Conservation (phyloP, 2,113 vertebrate species). For the Colossoma macropomum region DNA sequence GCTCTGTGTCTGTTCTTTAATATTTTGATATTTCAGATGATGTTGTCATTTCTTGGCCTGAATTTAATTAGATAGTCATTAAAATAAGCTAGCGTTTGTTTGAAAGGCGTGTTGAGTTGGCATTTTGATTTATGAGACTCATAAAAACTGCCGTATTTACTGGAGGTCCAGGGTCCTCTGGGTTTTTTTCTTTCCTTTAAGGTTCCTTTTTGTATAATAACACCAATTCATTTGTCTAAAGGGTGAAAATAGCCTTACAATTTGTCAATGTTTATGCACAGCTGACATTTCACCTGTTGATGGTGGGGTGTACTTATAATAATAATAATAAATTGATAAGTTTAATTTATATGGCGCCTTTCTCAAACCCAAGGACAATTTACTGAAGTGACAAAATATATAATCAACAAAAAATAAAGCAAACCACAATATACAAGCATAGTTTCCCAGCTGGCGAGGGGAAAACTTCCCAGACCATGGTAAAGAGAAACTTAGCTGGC, state of each 20-base stretch:
- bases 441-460: too few relatives aligned
- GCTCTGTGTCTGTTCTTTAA: slow-evolving; percentile 1
- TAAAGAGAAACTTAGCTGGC: too few relatives aligned
- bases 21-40: slow-evolving; percentile 16
- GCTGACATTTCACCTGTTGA: background rate
- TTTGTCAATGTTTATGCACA: slow-evolving; percentile 4
- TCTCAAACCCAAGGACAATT: too few relatives aligned
- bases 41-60: slow-evolving; percentile 21
- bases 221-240: slow-evolving; percentile 33
- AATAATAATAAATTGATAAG: too few relatives aligned
- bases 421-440: too few relatives aligned
- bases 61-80: slow-evolving; percentile 38
- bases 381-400: too few relatives aligned
- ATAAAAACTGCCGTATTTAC: slow-evolving; percentile 35
- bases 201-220: background rate
- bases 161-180: background rate
- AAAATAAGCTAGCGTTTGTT: slow-evolving; percentile 39
- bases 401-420: too few relatives aligned
- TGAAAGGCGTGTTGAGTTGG: slow-evolving; percentile 10
- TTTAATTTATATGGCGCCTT: too few relatives aligned
- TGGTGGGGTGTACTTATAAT: background rate
- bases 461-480: too few relatives aligned
- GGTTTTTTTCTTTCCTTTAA: slow-evolving; percentile 6
- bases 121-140: slow-evolving; percentile 40
- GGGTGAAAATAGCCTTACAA: slow-evolving; percentile 26